Percentiles rank a stretch among this genome's conserved stretches.
Conservation (phyloP, 2,888 invertebrate genomes). For the Cephus sareptanus region DNA sequence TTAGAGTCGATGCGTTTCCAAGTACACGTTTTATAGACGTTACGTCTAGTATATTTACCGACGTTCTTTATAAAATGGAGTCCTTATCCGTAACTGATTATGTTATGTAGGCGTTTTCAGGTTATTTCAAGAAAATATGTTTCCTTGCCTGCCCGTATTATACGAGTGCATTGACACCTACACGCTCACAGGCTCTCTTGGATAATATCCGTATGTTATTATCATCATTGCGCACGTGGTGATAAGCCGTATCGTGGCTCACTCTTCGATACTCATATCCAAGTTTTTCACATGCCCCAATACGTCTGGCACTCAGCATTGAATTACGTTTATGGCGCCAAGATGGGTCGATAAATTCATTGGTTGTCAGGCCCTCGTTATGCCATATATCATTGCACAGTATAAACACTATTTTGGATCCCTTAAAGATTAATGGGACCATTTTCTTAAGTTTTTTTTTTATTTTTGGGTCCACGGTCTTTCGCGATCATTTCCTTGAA, state of each 20-base stretch:
- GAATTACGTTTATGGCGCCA: constrained; percentile 15
- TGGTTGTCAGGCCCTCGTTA: constrained; percentile 9
- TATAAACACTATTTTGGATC: background rate
- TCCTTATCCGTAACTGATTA: background rate
- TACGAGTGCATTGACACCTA: background rate
- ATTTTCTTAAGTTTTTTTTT: background rate
- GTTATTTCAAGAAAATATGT: background rate
- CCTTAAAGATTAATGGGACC: background rate
- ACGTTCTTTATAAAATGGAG: background rate
- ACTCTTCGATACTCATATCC: constrained; percentile 9
- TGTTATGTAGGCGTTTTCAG: too few species aligned
- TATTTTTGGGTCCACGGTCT: background rate
- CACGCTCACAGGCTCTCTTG: background rate
- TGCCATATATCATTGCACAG: background rate
- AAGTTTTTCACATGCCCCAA: background rate
- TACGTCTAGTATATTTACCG: background rate
- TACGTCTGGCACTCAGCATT: constrained; percentile 2
- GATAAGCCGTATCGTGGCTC: background rate
- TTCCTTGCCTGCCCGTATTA: background rate
- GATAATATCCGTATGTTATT: background rate
- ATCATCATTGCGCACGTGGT: background rate
- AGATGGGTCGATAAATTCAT: constrained; percentile 16
- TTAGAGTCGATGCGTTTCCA: background rate
- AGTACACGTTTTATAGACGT: background rate
- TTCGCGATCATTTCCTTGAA: background rate